Evolutionary conservation across 2,113 vertebrate species (phyloP).

Genomic region (Gasterosteus aculeatus): DNA sequence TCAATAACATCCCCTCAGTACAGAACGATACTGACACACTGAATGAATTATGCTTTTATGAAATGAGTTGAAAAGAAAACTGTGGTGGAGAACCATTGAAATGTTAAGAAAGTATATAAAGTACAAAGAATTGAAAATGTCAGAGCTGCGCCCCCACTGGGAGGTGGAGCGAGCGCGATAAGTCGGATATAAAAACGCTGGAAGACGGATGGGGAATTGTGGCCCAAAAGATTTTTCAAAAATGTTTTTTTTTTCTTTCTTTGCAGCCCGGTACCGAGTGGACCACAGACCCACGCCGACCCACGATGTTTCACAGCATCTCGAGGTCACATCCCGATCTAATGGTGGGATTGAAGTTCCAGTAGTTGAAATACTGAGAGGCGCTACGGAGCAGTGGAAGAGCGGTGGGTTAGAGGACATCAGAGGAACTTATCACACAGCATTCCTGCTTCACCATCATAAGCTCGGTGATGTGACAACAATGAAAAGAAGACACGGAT

Average conservation of each 20-base stretch:
- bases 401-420: constrained; percentile 30
- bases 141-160: not conserved
- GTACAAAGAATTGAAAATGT: constrained; percentile 11
- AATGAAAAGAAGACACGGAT: constrained; percentile 3
- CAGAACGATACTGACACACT: constrained; percentile 13
- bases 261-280: no score
- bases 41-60: not conserved
- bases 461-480: constrained; percentile 13
- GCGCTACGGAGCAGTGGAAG: constrained; percentile 9
- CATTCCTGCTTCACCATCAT: constrained; percentile 1
- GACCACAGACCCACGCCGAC: no score
- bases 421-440: constrained; percentile 22
- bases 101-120: not conserved
- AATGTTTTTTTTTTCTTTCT: no score
- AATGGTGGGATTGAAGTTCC: constrained; percentile 1
- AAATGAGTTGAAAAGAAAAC: constrained; percentile 4
- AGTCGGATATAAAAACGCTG: no score
- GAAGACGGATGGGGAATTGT: no score
- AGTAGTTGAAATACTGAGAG: constrained; percentile 2
- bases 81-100: not conserved
- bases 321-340: not conserved
- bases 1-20: constrained; percentile 27
- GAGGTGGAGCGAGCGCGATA: no score
- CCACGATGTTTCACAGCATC: not conserved
- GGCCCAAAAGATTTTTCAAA: no score